Base-by-base conservation (phyloP, 2,888 invertebrate genomes). In the Cryptocheilus praepositus region DNA sequence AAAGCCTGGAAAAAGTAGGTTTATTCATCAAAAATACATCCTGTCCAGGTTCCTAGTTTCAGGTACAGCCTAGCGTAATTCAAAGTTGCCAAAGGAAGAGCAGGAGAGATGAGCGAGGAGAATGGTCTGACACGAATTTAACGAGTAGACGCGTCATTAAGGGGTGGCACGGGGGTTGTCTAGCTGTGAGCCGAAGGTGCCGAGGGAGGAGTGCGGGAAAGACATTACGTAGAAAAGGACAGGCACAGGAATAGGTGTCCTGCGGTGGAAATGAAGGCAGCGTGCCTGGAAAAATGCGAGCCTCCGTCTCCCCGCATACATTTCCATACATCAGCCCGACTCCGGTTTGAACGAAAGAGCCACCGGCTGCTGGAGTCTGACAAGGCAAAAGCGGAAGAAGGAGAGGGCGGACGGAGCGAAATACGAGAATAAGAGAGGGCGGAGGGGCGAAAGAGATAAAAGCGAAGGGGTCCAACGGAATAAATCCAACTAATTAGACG, bases 241-340 rank as follows among this genome's bases (percentile, higher is more conserved):
- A 16, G 45, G 57, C 52, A 64, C 64, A 54, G 64, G 46, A 22
- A 61, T 52, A 43, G 70, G 73, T 73, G 69, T 60, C 58, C 64
- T 22, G 67, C 63, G 81, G 78, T 76, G 74, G 78, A 77, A 75
- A 74, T 60, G 76, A 76, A 77, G 81, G 81, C 80, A 79, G 81
- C 81, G 84, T 83, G 83, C 79, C 83, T 83, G 85, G 86, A 88
- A 88, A 88, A 88, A 88, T 88, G 86, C 83, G 85, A 81, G 78
- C 81, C 86, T 86, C 76, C 86, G 84, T 87, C 86, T 88, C 86
- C 84, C 82, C 84, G 89, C 88, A 89, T 89, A 89, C 81, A 89
- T 89, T 89, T 89, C 88, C 88, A 89, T 89, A 89, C 83, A 89
- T 89, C 88, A 89, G 84, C 80, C 69, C 73, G 80, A 81, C 80